Evolutionary conservation across 2,113 vertebrate genomes (phyloP).

Genomic region (Seriola quinqueradiata): DNA sequence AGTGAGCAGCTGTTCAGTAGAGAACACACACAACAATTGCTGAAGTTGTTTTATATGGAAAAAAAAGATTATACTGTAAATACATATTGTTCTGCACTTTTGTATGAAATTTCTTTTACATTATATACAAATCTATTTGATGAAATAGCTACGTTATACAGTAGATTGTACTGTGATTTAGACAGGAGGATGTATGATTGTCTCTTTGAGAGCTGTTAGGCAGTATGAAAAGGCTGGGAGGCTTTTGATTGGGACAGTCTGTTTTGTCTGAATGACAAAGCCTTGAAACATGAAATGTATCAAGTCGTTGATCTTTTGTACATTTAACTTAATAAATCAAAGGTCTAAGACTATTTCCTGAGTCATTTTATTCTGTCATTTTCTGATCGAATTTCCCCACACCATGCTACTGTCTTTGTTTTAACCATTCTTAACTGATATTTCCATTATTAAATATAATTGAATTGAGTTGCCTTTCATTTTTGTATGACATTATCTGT

Average conservation of each 20-base stretch:
- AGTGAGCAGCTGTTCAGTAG: slow-evolving; percentile 65
- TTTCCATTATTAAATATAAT: too few species aligned
- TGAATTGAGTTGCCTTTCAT: neutral
- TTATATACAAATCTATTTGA: slow-evolving; percentile 80
- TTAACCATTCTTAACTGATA: neutral
- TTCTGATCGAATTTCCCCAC: neutral
- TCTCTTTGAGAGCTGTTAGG: slow-evolving; percentile 64
- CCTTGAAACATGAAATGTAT: slow-evolving; percentile 82
- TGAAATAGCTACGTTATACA: slow-evolving; percentile 69
- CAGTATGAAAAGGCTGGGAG: slow-evolving; percentile 61
- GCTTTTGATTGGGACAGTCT: slow-evolving; percentile 80
- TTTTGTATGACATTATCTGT: neutral
- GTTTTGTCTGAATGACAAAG: slow-evolving; percentile 83
- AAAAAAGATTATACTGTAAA: slow-evolving; percentile 82
- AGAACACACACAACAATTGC: slow-evolving; percentile 69
- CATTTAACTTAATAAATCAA: slow-evolving; percentile 87
- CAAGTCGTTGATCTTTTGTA: slow-evolving; percentile 83
- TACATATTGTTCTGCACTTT: slow-evolving; percentile 85
- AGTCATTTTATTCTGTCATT: slow-evolving; percentile 20
- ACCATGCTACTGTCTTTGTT: neutral
- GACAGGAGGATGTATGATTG: slow-evolving; percentile 60
- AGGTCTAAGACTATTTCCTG: slow-evolving; percentile 62
- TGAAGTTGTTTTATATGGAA: slow-evolving; percentile 72
- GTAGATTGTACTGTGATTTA: slow-evolving; percentile 77
- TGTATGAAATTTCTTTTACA: slow-evolving; percentile 78